These are phyloP conservation scores for Brassicogethes aeneus DNA, from an alignment of 2,888 invertebrate species.

Conservation along the genomic window DNA sequence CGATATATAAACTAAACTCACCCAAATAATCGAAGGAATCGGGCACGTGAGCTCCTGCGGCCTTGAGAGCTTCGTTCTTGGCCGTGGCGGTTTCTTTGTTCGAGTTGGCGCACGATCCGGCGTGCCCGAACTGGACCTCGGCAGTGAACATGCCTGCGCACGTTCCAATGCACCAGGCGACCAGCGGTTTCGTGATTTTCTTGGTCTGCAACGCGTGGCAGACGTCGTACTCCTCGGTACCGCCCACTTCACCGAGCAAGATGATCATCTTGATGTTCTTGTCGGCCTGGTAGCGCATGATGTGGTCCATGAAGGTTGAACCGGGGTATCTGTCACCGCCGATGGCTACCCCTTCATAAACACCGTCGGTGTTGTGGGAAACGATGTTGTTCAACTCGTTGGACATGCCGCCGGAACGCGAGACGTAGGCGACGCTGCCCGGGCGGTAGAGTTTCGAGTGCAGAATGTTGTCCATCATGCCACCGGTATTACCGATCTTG, in stretches of 20 bases:
- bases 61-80: conserved; percentile 78
- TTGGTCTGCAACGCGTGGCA: conserved; percentile 76
- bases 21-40: conserved; percentile 75
- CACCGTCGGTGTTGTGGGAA: conserved; percentile 93
- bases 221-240: conserved; percentile 95
- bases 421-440: conserved; percentile 97
- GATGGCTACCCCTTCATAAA: conserved; percentile 96
- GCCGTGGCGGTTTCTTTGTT: conserved; percentile 77
- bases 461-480: conserved; percentile 98
- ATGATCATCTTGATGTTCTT: conserved; percentile 90
- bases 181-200: conserved; percentile 83
- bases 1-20: conserved; percentile 9
- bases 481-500: conserved; percentile 99
- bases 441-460: conserved; percentile 95
- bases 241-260: conserved; percentile 96
- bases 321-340: conserved; percentile 97
- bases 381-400: conserved; percentile 98
- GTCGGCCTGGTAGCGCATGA: conserved; percentile 75
- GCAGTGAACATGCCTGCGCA: conserved; percentile 69
- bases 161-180: conserved; percentile 96
- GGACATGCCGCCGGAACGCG: conserved; percentile 98
- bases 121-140: conserved; percentile 95
- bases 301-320: conserved; percentile 96
- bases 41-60: conserved; percentile 86
- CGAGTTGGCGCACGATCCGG: conserved; percentile 95